Evolutionary conservation across 2,888 invertebrate species (phyloP).

Genomic region (Tachina grossa): DNA sequence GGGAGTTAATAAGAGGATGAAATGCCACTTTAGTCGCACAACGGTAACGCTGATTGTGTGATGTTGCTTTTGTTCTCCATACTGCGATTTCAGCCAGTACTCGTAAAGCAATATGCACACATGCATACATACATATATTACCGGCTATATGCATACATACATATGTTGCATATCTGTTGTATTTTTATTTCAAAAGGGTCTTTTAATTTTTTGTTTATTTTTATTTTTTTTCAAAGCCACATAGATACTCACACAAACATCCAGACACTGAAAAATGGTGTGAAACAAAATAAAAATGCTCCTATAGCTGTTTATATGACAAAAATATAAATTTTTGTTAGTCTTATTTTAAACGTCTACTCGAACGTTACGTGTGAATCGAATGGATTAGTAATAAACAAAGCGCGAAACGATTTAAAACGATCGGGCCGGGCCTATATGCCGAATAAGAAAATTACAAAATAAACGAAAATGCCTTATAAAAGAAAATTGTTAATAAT

Average conservation of each 20-base stretch:
- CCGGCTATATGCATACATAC: conserved; percentile 40
- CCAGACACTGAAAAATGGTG: conserved; percentile 34
- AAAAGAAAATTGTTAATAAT: conserved; percentile 27
- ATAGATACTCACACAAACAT: conserved; percentile 15
- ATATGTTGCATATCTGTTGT: conserved; percentile 60
- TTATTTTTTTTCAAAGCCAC: conserved; percentile 29
- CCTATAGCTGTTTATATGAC: conserved; percentile 65
- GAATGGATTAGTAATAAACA: conserved; percentile 44
- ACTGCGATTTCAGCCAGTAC: neutral
- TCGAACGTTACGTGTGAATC: conserved; percentile 54
- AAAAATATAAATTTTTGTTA: conserved; percentile 63
- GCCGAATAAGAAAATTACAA: conserved; percentile 1
- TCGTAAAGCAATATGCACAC: neutral
- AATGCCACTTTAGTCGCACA: too few relatives aligned
- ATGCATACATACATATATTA: neutral
- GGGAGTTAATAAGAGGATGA: neutral
- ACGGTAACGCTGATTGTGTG: too few relatives aligned
- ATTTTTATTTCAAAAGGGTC: conserved; percentile 59
- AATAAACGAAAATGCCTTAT: conserved; percentile 16
- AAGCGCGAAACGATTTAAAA: conserved; percentile 37
- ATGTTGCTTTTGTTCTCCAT: conserved; percentile 25
- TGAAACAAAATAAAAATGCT: conserved; percentile 53
- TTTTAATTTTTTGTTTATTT: conserved; percentile 38
- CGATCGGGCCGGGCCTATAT: conserved; percentile 27
- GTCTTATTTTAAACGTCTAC: conserved; percentile 66